A percentile compares a stretch with the other conserved stretches of the same genome.
phyloP scores from a whole-genome alignment of 2,113 vertebrate species.

The Falcunculus frontatus region DNA sequence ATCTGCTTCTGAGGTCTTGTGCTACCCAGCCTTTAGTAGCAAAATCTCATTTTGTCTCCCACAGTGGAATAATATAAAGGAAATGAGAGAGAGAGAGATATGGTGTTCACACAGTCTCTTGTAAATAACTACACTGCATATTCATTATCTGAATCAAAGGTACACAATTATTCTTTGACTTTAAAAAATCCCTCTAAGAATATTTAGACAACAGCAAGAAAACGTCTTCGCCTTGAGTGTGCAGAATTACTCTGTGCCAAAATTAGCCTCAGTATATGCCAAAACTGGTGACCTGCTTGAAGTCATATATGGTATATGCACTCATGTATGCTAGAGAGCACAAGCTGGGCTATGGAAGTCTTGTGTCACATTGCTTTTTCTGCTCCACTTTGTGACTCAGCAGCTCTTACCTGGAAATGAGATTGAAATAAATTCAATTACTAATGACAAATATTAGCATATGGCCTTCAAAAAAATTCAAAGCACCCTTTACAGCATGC shows the following conservation, averaged over 20 bases:
- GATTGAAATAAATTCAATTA: background rate
- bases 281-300: background rate
- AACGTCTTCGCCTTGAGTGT: rapidly evolving
- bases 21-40: background rate
- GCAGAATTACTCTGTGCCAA: background rate
- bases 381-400: background rate
- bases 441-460: background rate
- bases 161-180: background rate
- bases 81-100: background rate
- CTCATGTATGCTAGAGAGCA: background rate
- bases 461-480: background rate
- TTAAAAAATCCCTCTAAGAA: background rate
- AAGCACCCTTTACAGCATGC: background rate
- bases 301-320: background rate
- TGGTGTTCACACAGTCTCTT: background rate
- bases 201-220: background rate
- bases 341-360: background rate
- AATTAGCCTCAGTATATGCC: background rate
- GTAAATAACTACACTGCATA: background rate
- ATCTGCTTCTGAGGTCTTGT: background rate
- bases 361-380: background rate
- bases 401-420: background rate
- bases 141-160: background rate
- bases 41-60: background rate
- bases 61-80: background rate